Evolutionary conservation across 2,113 vertebrate species (phyloP), one percentile per base, ranked within the genome.

Genomic region (Limanda limanda): DNA sequence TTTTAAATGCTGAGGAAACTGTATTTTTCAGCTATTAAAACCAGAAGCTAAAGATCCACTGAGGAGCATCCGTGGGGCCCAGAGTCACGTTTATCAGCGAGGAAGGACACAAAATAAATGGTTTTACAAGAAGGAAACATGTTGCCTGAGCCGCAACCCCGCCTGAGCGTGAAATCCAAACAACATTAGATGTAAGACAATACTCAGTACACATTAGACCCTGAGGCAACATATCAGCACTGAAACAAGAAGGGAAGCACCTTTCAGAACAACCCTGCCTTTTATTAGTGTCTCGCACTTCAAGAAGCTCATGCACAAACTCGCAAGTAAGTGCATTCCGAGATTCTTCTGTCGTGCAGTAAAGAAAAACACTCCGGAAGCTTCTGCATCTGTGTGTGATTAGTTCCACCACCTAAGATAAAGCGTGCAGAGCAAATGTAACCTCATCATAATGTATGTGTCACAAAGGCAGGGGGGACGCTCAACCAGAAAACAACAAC

Each of bases 371-470:
- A 74, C 75, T 83, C 79, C 13, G 47, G 58, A 73, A 69, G 69
- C 61, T 24, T 62, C 78, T 86, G 87, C 84, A 86, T 90, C 87
- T 88, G 82, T 80, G 71, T 86, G 87, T 78, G 87, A 91, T 87
- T 90, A 89, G 86, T 89, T 90, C 89, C 87, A 89, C 86, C 68
- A 89, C 86, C 88, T 87, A 77, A 88, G 85, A 89, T 76, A 86
- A 90, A 87, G 86, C 77, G 73, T 23, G 83, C 87, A 70, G 51
- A 83, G 84, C 79, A 79, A 82, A 81, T 78, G 85, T 82, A 83
- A 83, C 84, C 78, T 78, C 88, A 57, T 89, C 84, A 69, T 85
- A 88, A 88, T 90, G 79, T 87, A 66, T 68, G 75, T 81, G 79
- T 79, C 85, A 79, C 25, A 5, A 76, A 83, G 48, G 81, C 83